Evolutionary conservation across 2,113 vertebrate genomes (phyloP).

Genomic region (Atractosteus spatula): DNA sequence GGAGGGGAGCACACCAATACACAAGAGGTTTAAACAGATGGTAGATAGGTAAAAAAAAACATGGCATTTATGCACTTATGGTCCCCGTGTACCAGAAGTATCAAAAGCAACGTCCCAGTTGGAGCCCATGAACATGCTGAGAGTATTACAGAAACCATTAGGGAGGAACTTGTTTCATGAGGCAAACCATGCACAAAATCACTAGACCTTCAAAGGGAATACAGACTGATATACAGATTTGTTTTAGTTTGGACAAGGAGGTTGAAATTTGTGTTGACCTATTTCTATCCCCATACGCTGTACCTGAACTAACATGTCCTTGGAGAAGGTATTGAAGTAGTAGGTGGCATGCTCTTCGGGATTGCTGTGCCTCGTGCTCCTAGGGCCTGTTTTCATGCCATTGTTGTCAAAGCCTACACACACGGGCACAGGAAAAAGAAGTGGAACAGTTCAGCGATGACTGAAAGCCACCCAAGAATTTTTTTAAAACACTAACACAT

Average conservation of each 20-base stretch:
- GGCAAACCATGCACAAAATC: conserved; percentile 20
- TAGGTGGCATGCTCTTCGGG: conserved; percentile 90
- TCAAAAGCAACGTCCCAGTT: conserved; percentile 25
- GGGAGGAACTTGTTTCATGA: neutral
- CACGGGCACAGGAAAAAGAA: conserved; percentile 10
- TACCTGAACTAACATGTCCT: conserved; percentile 96
- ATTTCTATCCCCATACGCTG: neutral
- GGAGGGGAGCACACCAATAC: conserved; percentile 27
- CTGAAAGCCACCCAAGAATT: neutral
- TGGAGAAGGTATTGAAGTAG: conserved; percentile 95
- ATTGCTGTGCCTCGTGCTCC: conserved; percentile 91
- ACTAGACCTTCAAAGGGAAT: conserved; percentile 40
- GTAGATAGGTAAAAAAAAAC: conserved; percentile 30
- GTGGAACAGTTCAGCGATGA: neutral
- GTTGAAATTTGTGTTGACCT: neutral
- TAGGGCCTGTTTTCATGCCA: conserved; percentile 85
- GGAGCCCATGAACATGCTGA: neutral
- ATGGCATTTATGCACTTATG: neutral
- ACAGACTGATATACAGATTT: no score
- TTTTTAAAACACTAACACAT: conserved; percentile 5
- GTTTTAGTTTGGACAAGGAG: neutral
- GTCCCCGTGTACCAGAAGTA: conserved; percentile 40
- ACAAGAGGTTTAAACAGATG: conserved; percentile 54
- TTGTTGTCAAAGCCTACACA: conserved; percentile 93
- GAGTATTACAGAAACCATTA: no score